Evolutionary conservation across 2,113 vertebrate species (phyloP).

Genomic region (Empidonax alnorum): DNA sequence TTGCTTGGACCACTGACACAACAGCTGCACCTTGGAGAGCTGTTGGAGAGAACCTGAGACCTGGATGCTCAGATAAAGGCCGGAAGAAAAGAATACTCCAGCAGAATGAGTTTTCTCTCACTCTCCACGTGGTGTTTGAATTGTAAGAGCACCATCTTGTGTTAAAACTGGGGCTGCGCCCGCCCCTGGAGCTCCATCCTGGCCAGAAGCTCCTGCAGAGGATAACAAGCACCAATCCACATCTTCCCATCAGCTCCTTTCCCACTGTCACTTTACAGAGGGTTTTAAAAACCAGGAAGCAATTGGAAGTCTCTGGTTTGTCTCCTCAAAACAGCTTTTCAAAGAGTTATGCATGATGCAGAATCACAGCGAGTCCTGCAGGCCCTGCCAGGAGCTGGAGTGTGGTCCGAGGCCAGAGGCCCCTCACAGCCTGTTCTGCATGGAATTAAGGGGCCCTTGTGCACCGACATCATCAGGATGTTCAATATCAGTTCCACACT

Average conservation of each 20-base stretch:
- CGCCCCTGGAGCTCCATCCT: background rate
- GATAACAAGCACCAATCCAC: background rate
- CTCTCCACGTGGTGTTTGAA: background rate
- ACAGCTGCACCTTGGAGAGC: background rate
- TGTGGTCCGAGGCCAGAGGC: background rate
- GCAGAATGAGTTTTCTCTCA: rapidly evolving
- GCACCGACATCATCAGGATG: background rate
- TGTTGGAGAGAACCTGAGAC: background rate
- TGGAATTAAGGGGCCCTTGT: background rate
- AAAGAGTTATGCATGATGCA: background rate
- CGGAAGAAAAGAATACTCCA: background rate
- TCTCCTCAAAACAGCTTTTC: background rate
- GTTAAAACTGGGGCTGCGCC: background rate
- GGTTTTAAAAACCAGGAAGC: background rate
- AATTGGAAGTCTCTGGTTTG: background rate
- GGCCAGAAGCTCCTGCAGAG: background rate
- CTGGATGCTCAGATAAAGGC: background rate
- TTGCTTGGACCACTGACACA: background rate
- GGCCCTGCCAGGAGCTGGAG: rapidly evolving
- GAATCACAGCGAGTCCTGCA: background rate
- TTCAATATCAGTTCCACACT: background rate
- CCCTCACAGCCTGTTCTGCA: background rate
- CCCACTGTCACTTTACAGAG: background rate
- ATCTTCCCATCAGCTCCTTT: background rate
- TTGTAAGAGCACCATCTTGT: slow-evolving; percentile 53